Evolutionary conservation across 1,140 invertebrate genomes (phyloP), one percentile per base, ranked within the genome.

Genomic region (Dolichoris vasculosae): DNA sequence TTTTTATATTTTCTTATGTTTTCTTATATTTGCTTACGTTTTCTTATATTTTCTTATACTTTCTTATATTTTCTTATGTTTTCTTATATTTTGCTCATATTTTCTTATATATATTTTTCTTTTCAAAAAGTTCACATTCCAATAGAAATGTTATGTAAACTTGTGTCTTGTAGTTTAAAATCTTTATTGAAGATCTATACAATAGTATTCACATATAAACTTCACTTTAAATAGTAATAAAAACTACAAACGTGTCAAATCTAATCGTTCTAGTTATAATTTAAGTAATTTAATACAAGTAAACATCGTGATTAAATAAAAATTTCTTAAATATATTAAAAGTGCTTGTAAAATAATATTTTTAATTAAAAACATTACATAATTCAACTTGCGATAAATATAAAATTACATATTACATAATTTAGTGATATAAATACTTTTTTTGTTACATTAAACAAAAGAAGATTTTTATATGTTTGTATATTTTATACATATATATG

Each of bases 141-240:
- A 43, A 77, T 13, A 30, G 48, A n/a, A 78, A 84, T 77, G 48
- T 67, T 84, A 15, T 51, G n/a, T n/a, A 48, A 78, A 77, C 59
- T 51, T 69, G 40, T 26, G 30, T 73, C 64, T 55, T 73, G 35
- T 3, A 40, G 30, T 23, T 35, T 73, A 30, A 73, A 85, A 51
- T 78, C 73, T 79, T 64, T 71, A 82, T 85, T 82, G 76, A 55
- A 85, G 75, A 81, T 85, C 38, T 35, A 85, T 85, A 51, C 38
- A 43, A 51, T 35, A 40, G 35, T 32, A 30, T 26, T 23, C 76
- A 32, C 46, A 48, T 69, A 55, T 84, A 59, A 64, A 77, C n/a
- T 55, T 77, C 7, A 81, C 73, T 80, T 15, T 87, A 30, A 76
- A 23, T 32, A 32, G 7, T 81, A 55, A 75, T 73, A 76, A 83